Evolutionary conservation across 2,888 invertebrate species (phyloP).

Genomic region (Morpho deidamia): DNA sequence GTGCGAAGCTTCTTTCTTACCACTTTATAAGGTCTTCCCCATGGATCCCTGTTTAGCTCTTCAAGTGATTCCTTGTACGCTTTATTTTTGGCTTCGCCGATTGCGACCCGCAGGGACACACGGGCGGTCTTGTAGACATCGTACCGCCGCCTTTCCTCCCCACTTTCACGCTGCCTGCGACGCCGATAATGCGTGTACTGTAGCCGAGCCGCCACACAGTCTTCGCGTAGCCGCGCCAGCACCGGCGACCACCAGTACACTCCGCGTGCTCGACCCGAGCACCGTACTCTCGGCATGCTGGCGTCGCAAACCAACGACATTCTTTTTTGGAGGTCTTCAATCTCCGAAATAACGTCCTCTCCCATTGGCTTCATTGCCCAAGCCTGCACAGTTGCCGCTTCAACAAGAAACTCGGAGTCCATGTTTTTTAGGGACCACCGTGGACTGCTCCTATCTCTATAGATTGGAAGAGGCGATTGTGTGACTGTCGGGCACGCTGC

Average conservation of each 20-base stretch:
- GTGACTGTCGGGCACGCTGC: too few relatives aligned
- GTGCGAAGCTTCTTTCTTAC: slow-evolving; percentile 17
- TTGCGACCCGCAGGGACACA: not conserved
- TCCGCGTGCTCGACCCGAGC: too few relatives aligned
- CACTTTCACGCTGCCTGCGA: not conserved
- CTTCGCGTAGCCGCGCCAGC: slow-evolving; percentile 8
- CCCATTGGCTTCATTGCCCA: too few relatives aligned
- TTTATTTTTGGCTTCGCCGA: not conserved
- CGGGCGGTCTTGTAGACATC: not conserved
- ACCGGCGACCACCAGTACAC: slow-evolving; percentile 24
- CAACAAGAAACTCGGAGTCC: too few relatives aligned
- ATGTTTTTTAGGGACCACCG: too few relatives aligned
- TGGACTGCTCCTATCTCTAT: too few relatives aligned
- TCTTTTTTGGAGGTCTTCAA: slow-evolving; percentile 1
- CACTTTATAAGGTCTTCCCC: slow-evolving; percentile 18
- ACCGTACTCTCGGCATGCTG: slow-evolving; percentile 21
- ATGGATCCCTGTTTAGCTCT: slow-evolving; percentile 12
- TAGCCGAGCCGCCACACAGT: slow-evolving; percentile 2
- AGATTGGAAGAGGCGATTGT: too few relatives aligned
- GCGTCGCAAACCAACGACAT: slow-evolving; percentile 20
- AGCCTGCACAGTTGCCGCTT: too few relatives aligned
- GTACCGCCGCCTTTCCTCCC: not conserved
- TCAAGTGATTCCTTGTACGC: not conserved
- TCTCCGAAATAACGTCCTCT: too few relatives aligned
- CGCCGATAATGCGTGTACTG: not conserved